Evolutionary conservation across 1,140 invertebrate genomes (phyloP), one percentile per base, ranked within the genome.

Genomic region (Coboldia fuscipes): DNA sequence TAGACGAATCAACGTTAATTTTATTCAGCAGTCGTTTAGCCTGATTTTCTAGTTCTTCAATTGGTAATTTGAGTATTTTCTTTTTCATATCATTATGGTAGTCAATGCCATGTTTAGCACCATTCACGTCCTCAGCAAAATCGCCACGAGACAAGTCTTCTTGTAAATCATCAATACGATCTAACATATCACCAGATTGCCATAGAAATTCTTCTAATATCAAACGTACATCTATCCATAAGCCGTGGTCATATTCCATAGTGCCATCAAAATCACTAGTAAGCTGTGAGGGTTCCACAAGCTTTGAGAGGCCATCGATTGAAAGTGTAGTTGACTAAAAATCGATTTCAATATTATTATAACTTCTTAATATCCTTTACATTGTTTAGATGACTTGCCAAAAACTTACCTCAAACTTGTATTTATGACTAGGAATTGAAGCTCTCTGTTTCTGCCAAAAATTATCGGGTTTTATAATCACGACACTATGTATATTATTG

Each of bases 361-460:
- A 24, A 24, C 7, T 24, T 7, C n/a, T 7, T 7, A 24, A 24
- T 13, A 23, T 15, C 6, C 20, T 32, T 20, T 10, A n/a, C 19
- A 10, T 12, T 34, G 19, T 36, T 15, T 9, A 7, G 9, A 15
- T 35, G n/a, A 28, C 23, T 10, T 4, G 34, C 15, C 7, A 21
- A 35, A 38, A 18, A 43, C 56, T 70, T 63, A 90, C 86, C 70
- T 97, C 92, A 69, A 97, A 97, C 62, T 92, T 94, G 63, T 96
- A 97, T 66, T 97, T 97, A 54, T 92, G 82, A 62, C 83, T 89
- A 45, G 82, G 88, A 47, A 97, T 68, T 34, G 84, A 90, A 43
- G 90, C 94, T 47, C 90, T 75, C 61, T 97, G 90, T 61, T 97
- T 97, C 59, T 97, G 90, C 90, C 92, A 97, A 64, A 97, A 97